phyloP scores from a whole-genome alignment of 2,797 vertebrate species.

The Artibeus lituratus region DNA sequence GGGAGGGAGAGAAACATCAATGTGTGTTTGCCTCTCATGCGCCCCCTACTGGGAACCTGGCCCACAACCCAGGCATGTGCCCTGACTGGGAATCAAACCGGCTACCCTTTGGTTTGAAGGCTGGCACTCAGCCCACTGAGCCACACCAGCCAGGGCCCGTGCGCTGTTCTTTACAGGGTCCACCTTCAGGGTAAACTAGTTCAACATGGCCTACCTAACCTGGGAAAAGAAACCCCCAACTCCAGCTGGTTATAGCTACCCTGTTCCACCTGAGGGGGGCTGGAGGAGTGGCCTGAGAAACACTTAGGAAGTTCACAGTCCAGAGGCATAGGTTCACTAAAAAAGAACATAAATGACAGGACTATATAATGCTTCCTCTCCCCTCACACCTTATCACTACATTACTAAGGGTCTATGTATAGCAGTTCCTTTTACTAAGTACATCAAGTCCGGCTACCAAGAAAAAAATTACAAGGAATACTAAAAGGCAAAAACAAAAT shows the following conservation, averaged over 20 bases:
- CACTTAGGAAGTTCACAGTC: background rate
- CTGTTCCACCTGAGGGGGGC: background rate
- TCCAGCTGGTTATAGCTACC: background rate
- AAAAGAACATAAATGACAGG: background rate
- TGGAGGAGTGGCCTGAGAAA: background rate
- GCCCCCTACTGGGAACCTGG: too few species aligned
- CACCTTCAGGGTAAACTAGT: background rate
- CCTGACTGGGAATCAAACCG: too few species aligned
- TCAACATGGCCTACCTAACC: background rate
- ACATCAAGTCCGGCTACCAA: background rate
- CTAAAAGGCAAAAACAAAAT: background rate
- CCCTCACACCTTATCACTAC: background rate
- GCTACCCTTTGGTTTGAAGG: too few species aligned
- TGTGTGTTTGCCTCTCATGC: too few species aligned
- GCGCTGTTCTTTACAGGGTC: background rate
- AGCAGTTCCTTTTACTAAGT: background rate
- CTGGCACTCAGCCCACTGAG: too few species aligned
- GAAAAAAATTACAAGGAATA: background rate
- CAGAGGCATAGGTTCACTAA: background rate
- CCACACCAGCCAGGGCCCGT: too few species aligned
- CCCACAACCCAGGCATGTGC: too few species aligned
- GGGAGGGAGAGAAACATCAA: too few species aligned
- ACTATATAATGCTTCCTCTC: background rate
- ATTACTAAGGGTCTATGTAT: background rate
- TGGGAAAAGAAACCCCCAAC: background rate